Conservation (phyloP, 35 echinoderm and acorn worm genomes). For the Hemicentrotus pulcherrimus region DNA sequence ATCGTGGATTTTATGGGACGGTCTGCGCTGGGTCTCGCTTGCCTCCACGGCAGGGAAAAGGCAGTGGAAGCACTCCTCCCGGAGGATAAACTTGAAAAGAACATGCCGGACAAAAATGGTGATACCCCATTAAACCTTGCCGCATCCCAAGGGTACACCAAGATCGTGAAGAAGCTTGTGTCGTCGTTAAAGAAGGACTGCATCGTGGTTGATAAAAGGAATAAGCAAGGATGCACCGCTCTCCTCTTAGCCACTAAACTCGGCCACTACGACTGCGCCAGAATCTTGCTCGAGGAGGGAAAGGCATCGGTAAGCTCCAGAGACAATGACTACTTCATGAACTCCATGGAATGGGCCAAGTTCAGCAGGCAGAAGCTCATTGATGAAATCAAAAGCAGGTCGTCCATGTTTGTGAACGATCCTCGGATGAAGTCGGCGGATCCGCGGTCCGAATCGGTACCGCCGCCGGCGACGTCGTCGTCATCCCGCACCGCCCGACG, state of each 20-base stretch:
- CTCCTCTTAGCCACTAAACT: slow-evolving; percentile 86
- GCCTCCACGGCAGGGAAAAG: slow-evolving; percentile 59
- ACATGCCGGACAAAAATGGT: slow-evolving; percentile 79
- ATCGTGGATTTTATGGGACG: slow-evolving; percentile 66
- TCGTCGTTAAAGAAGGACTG: slow-evolving; percentile 65
- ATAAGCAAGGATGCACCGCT: slow-evolving; percentile 94
- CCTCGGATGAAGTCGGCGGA: not conserved
- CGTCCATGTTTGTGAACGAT: slow-evolving; percentile 32
- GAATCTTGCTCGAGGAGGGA: slow-evolving; percentile 81
- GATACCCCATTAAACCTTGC: slow-evolving; percentile 90
- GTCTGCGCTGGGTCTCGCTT: slow-evolving; percentile 75
- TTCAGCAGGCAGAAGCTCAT: slow-evolving; percentile 65
- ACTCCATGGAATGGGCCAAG: slow-evolving; percentile 89
- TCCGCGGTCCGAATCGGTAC: not conserved
- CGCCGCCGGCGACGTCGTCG: slow-evolving; percentile 31
- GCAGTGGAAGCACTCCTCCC: slow-evolving; percentile 63
- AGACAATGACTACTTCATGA: slow-evolving; percentile 96
- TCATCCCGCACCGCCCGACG: not conserved
- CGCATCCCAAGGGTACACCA: slow-evolving; percentile 63
- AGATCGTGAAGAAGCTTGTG: slow-evolving; percentile 63
- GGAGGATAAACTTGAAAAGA: slow-evolving; percentile 76
- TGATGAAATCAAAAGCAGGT: slow-evolving; percentile 62
- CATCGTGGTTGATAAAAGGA: slow-evolving; percentile 69
- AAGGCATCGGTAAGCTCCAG: slow-evolving; percentile 78
- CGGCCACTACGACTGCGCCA: slow-evolving; percentile 87